Evolutionary conservation across 1,140 invertebrate genomes (phyloP), one percentile per base, ranked within the genome.

Genomic region (Bombus terrestris): DNA sequence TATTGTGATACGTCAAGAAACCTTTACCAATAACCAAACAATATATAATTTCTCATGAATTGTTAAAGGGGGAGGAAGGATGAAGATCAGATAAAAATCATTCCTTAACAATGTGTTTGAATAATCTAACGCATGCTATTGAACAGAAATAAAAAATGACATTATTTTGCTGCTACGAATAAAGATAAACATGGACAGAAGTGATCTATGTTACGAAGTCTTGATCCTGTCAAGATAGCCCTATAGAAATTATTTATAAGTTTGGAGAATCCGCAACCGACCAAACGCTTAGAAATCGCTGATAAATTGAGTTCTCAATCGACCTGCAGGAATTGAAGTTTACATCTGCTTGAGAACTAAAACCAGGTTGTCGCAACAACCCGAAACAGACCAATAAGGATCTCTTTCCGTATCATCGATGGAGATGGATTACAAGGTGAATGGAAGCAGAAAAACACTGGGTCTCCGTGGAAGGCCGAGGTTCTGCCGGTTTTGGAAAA

Each of bases 401-500:
- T 41, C 3, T 25, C 25, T 28, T 25, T 12, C 57, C 22, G 25
- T 59, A 28, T 59, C 57, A 59, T 59, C 25, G 59, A 37, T 18
- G 18, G n/a, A 10, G 41, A 9, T 18, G n/a, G 9, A 8, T 18
- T 43, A 53, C 47, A 53, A 32, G 15, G 74, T 76, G 74, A 43
- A 72, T 43, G 39, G 35, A 57, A n/a, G 10, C 32, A 47, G 25
- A 35, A 76, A 76, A 53, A 74, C 10, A 18, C 13, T 4, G 32
- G 22, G 25, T 8, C 43, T 9, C 32, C 18, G 22, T 32, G 68
- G 37, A 32, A 64, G 62, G 62, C 37, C n/a, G 81, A 32, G 69
- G 62, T 81, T 37, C 68, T 12, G 68, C 66, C 78, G 53, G 32
- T 83, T 90, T 83, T 64, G 86, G 76, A 64, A 90, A 90, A 90